These are phyloP conservation scores for Tolypeutes matacus DNA, from an alignment of 2,797 vertebrate species.

Conservation along the genomic window DNA sequence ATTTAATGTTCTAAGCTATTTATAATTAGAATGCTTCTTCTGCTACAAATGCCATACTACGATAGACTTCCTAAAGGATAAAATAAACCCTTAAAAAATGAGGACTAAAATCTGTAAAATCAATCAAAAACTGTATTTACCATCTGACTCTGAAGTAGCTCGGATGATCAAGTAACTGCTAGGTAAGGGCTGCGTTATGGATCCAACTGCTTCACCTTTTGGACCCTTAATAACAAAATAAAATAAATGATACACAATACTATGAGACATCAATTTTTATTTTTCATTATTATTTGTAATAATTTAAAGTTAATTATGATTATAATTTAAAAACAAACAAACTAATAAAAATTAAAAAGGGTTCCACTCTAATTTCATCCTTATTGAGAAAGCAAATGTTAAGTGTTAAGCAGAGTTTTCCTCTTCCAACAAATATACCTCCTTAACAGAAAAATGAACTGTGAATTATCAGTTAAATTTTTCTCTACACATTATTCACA, in stretches of 20 bases:
- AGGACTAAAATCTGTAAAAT: conserved; percentile 58
- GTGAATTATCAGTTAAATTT: not conserved
- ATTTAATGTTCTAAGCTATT: conserved; percentile 39
- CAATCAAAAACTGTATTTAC: conserved; percentile 87
- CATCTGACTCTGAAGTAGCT: conserved; percentile 98
- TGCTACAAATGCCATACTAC: conserved; percentile 40
- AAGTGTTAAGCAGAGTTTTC: conserved; percentile 10
- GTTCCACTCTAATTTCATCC: conserved; percentile 30
- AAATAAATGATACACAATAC: conserved; percentile 68
- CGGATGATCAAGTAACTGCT: conserved; percentile 99
- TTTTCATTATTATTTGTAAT: conserved; percentile 37
- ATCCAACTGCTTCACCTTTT: conserved; percentile 98
- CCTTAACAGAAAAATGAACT: conserved; percentile 29
- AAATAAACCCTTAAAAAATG: conserved; percentile 62
- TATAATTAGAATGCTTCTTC: conserved; percentile 30
- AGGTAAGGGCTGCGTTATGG: conserved; percentile 98
- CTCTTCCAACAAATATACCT: conserved; percentile 46
- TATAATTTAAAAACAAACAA: conserved; percentile 63
- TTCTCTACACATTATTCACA: not conserved
- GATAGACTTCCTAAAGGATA: conserved; percentile 29
- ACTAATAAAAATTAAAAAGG: not conserved
- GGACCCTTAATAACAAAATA: conserved; percentile 92
- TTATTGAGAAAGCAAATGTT: conserved; percentile 54
- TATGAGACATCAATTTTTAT: conserved; percentile 44
- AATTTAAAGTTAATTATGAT: conserved; percentile 28